A percentile compares a stretch with the other conserved stretches of the same genome.
These are phyloP conservation scores for Atrina japonica DNA, from an alignment of 2,888 invertebrate species.

Conservation along the genomic window DNA sequence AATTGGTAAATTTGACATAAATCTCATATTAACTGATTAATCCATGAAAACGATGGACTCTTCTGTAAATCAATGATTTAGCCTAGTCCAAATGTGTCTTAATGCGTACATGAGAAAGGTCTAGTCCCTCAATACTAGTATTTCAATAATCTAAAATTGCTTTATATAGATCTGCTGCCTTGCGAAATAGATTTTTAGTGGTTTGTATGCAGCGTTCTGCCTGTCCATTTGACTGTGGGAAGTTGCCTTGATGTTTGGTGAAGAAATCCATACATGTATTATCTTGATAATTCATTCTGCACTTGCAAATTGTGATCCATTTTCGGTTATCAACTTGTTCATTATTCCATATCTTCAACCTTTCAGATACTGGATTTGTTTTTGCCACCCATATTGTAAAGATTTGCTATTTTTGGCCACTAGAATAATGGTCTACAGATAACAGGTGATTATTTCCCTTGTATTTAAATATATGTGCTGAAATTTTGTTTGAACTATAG, in stretches of 20 bases:
- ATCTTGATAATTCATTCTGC: conserved; percentile 10
- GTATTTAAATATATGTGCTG: conserved; percentile 42
- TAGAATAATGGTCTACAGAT: conserved; percentile 39
- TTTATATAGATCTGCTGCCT: too few relatives aligned
- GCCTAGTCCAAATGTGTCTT: too few relatives aligned
- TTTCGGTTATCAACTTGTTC: conserved; percentile 24
- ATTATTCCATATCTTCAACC: background rate
- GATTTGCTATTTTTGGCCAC: conserved; percentile 40
- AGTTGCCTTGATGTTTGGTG: conserved; percentile 25
- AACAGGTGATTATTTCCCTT: conserved; percentile 36
- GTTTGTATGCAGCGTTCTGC: conserved; percentile 31
- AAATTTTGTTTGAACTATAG: conserved; percentile 35
- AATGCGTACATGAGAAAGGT: conserved; percentile 5
- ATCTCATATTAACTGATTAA: too few relatives aligned
- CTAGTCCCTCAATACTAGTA: conserved; percentile 22
- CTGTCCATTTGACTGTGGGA: conserved; percentile 36
- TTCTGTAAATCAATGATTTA: too few relatives aligned
- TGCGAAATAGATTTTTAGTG: conserved; percentile 30
- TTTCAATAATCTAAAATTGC: conserved; percentile 15
- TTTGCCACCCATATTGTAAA: conserved; percentile 18
- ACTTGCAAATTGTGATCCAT: conserved; percentile 29
- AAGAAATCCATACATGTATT: conserved; percentile 13
- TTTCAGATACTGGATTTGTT: conserved; percentile 2
- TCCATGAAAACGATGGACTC: too few relatives aligned
- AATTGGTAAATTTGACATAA: conserved; percentile 27